These are phyloP conservation scores for Quadroppia sp. DNA, from an alignment of 2,888 invertebrate species.

Conservation along the genomic window DNA sequence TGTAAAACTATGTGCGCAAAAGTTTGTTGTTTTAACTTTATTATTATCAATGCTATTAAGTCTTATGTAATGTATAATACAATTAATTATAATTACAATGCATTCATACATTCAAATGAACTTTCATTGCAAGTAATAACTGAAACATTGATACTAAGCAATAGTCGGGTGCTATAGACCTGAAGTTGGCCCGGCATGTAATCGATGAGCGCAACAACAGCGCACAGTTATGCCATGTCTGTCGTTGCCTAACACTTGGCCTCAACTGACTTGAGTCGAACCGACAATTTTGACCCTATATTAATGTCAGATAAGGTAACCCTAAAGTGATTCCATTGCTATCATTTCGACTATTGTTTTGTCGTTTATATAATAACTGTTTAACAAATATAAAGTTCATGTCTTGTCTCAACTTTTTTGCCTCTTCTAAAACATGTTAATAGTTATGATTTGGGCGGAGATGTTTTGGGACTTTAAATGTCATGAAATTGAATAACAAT, in stretches of 20 bases:
- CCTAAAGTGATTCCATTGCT: constrained; percentile 26
- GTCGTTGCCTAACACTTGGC: not conserved
- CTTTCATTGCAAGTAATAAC: constrained; percentile 20
- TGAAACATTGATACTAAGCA: constrained; percentile 30
- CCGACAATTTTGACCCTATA: constrained; percentile 34
- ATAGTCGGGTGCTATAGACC: not conserved
- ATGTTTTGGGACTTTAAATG: constrained; percentile 6
- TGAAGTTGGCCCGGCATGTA: not conserved
- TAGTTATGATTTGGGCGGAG: constrained; percentile 31
- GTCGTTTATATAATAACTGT: constrained; percentile 34
- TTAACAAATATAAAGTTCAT: constrained; percentile 21
- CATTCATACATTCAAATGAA: constrained; percentile 36
- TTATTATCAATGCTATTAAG: constrained; percentile 23
- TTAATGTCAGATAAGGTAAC: constrained; percentile 34
- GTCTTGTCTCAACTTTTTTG: constrained; percentile 19
- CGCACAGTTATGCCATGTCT: not conserved
- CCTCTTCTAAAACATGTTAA: constrained; percentile 31
- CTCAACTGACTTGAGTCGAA: not conserved
- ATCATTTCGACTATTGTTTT: constrained; percentile 36
- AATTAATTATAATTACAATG: constrained; percentile 27
- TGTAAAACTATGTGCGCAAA: constrained; percentile 35
- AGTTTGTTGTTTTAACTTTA: constrained; percentile 26
- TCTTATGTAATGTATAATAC: not conserved
- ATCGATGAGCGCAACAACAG: not conserved
- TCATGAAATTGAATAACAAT: constrained; percentile 38